Evolutionary conservation across 2,797 vertebrate genomes (phyloP), one percentile per base, ranked within the genome.

Genomic region (Phrynocephalus guinanensis): DNA sequence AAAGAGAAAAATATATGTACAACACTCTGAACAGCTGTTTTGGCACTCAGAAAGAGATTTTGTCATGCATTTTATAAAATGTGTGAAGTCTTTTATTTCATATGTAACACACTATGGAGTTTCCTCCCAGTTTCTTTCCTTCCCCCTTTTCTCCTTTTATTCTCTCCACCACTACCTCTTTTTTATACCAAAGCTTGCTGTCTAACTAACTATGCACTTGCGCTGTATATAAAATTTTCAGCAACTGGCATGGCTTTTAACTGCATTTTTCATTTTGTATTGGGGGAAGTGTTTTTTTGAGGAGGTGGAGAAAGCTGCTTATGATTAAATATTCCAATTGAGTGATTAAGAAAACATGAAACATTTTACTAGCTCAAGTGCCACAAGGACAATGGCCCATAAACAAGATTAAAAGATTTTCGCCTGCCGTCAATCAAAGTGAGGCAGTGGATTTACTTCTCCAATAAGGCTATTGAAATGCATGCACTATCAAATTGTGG

Each of bases 331-430:
- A 89, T 88, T 66, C 60, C 0, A 85, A 78, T 91, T 92, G 82
- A 89, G 85, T 72, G 66, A 88, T 92, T 86, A 92, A 93, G 90
- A 92, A 93, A 92, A 92, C 28, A 70, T 72, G 87, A 93, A 76
- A 89, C 93, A 79, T 91, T 91, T 93, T 93, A 75, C 82, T 68
- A 90, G 86, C 87, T 92, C 78, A 63, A 94, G 89, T 90, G 93
- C 90, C 89, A 93, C 70, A 85, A 87, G 82, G 82, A 91, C 88
- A 88, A 88, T 90, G 85, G 87, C 81, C 81, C 87, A 79, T 88
- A 90, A 92, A 91, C 90, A 92, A 82, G 86, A 84, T 81, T 87
- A 89, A 93, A 87, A 20, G 70, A 80, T 88, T 93, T 30, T 77
- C 85, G 89, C 84, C 73, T 86, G 81, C 84, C 87, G 56, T 82